Conservation (phyloP, 2,113 vertebrate genomes). For the Alexandromys fortis region DNA sequence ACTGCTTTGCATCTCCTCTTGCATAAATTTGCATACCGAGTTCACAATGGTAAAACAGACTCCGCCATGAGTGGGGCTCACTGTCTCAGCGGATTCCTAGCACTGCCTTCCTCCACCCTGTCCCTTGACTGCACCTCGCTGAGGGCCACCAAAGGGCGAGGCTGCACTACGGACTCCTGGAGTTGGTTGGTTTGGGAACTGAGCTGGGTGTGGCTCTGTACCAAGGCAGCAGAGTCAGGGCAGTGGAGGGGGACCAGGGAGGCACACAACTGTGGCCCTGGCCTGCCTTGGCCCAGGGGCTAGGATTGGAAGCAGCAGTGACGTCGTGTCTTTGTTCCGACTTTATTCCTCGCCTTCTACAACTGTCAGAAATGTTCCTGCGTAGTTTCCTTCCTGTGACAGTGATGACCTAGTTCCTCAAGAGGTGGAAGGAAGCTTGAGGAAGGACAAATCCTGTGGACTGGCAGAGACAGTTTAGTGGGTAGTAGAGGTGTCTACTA, state of each 20-base stretch:
- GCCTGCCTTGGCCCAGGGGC: not conserved
- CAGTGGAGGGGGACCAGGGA: too few relatives aligned
- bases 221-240: not conserved
- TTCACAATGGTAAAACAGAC: constrained; percentile 76
- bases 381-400: not conserved
- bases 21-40: constrained; percentile 83
- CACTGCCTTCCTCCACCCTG: constrained; percentile 28
- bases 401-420: constrained; percentile 15
- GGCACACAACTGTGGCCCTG: not conserved
- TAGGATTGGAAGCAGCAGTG: not conserved
- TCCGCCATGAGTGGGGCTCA: constrained; percentile 70
- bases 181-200: not conserved
- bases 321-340: not conserved
- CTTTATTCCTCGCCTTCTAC: not conserved
- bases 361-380: not conserved
- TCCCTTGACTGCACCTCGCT: not conserved
- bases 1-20: constrained; percentile 78
- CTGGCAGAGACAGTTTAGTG: not conserved
- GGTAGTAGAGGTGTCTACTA: not conserved
- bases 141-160: not conserved
- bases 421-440: not conserved
- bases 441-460: not conserved
- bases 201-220: not conserved
- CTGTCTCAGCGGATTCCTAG: constrained; percentile 60
- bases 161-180: not conserved